These are phyloP conservation scores for Argyrosomus regius DNA, from an alignment of 2,797 vertebrate species.

Conservation along the genomic window DNA sequence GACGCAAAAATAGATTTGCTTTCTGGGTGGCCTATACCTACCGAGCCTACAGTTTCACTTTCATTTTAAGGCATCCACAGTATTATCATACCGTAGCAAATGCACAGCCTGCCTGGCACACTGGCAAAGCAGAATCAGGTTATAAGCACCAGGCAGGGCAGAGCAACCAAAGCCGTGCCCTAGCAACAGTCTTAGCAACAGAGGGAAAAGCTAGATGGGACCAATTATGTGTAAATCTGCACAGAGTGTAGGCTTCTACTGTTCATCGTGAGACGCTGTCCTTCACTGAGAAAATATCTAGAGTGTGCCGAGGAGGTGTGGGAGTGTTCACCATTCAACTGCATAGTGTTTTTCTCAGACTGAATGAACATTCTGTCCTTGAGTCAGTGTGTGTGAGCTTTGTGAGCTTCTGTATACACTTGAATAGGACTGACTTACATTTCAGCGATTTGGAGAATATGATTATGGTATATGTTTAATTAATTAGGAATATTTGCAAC, in stretches of 20 bases:
- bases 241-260: slow-evolving; percentile 36
- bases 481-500: background rate
- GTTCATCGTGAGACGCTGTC: slow-evolving; percentile 43
- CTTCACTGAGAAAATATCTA: slow-evolving; percentile 23
- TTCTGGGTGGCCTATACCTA: slow-evolving; percentile 33
- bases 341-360: slow-evolving; percentile 24
- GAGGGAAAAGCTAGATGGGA: slow-evolving; percentile 49
- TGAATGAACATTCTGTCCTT: slow-evolving; percentile 59
- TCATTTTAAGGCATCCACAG: slow-evolving; percentile 28
- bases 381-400: background rate
- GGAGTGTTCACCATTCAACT: slow-evolving; percentile 43
- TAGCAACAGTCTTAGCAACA: slow-evolving; percentile 82
- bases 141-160: slow-evolving; percentile 44
- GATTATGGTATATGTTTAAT: background rate
- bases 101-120: slow-evolving; percentile 33
- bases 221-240: slow-evolving; percentile 56
- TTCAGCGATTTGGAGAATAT: background rate
- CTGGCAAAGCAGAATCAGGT: slow-evolving; percentile 54
- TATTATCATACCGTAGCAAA: background rate
- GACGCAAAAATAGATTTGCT: slow-evolving; percentile 56
- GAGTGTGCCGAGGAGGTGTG: slow-evolving; percentile 29
- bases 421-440: background rate
- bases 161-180: slow-evolving; percentile 60
- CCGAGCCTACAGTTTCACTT: slow-evolving; percentile 40
- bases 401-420: background rate